A percentile compares a stretch with the other conserved stretches of the same genome.
Conservation (phyloP, 1,140 invertebrate species). For the Zaprionus inermis region DNA sequence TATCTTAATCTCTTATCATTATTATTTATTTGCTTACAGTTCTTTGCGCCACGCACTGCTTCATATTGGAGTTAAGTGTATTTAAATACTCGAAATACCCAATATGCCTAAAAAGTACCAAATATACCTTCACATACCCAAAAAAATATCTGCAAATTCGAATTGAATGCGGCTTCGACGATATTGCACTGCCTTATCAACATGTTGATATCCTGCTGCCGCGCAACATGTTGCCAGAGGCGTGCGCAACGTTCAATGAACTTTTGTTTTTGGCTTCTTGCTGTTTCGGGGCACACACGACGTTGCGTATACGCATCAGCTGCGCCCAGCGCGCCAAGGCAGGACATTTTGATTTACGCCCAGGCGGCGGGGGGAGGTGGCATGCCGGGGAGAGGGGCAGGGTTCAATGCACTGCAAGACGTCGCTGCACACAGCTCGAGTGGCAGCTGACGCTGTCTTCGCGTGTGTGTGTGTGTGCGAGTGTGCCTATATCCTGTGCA, state of each 20-base stretch:
- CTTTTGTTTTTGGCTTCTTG: conserved; percentile 24
- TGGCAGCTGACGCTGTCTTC: conserved; percentile 30
- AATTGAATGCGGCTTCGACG: neutral
- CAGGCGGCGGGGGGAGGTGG: neutral
- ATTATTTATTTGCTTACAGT: no score
- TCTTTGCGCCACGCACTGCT: no score
- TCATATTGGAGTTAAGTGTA: no score
- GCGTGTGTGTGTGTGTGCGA: neutral
- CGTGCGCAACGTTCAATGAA: conserved; percentile 59
- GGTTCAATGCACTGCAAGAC: conserved; percentile 68
- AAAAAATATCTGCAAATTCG: no score
- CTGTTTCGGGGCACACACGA: conserved; percentile 4
- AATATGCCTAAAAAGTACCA: no score
- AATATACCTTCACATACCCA: no score
- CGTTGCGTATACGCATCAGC: conserved; percentile 71
- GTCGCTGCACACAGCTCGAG: conserved; percentile 6
- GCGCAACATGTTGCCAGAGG: conserved; percentile 28
- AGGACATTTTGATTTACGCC: conserved; percentile 70
- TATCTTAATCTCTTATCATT: no score
- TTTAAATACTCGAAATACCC: no score
- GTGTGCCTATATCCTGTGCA: conserved; percentile 38
- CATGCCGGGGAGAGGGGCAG: neutral
- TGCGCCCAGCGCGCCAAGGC: conserved; percentile 32
- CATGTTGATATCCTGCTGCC: conserved; percentile 17
- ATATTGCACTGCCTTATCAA: neutral